Evolutionary conservation across 2,113 vertebrate species (phyloP).

Genomic region (Oreochromis niloticus): DNA sequence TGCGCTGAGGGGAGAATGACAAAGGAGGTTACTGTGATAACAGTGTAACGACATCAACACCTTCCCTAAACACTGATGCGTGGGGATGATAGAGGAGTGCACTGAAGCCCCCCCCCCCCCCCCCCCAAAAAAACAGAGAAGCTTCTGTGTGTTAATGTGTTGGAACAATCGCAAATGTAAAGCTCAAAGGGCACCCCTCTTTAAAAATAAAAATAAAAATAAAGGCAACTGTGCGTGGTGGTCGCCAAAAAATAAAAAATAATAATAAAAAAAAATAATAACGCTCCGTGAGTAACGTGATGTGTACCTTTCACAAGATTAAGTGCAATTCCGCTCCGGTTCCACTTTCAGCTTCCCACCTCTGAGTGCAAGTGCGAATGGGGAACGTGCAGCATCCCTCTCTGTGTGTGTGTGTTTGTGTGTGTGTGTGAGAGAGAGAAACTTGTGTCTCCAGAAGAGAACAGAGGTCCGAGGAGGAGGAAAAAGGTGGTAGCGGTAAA

Average conservation of each 20-base stretch:
- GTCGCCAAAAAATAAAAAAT: not conserved
- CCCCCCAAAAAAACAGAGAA: not conserved
- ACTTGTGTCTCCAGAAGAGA: constrained; percentile 56
- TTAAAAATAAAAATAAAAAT: not conserved
- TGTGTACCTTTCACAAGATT: constrained; percentile 52
- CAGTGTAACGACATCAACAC: constrained; percentile 57
- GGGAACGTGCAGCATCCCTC: constrained; percentile 72
- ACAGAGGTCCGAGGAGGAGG: constrained; percentile 44
- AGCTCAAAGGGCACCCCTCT: not conserved
- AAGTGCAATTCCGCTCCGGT: constrained; percentile 40
- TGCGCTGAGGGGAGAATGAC: constrained; percentile 54
- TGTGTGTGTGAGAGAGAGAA: constrained; percentile 5
- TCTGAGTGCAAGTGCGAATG: constrained; percentile 70
- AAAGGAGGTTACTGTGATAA: constrained; percentile 52
- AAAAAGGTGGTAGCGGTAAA: constrained; percentile 27
- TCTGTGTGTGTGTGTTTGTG: not conserved
- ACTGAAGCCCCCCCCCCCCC: not conserved
- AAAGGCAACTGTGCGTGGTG: constrained; percentile 47
- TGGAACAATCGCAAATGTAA: constrained; percentile 18
- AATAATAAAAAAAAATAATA: not conserved
- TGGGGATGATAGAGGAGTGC: not conserved
- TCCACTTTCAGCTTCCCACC: constrained; percentile 61
- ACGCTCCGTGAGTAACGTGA: constrained; percentile 15
- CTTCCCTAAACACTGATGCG: constrained; percentile 28
- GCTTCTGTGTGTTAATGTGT: constrained; percentile 49